Conservation (phyloP, 2,113 vertebrate species). For the Leucopternis melanops region DNA sequence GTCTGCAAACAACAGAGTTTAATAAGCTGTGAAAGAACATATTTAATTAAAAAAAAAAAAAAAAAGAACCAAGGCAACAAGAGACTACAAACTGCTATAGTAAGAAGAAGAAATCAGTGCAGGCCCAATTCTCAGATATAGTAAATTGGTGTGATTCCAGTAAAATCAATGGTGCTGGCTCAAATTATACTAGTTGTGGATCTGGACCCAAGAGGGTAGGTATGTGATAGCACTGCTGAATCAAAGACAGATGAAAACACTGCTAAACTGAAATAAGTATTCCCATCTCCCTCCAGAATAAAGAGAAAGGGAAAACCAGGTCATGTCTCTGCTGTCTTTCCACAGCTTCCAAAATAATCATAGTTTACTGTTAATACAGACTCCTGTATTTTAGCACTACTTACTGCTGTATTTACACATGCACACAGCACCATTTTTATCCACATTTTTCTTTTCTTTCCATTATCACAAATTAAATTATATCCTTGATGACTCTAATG, state of each 20-base stretch:
- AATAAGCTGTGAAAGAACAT: background rate
- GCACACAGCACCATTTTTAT: background rate
- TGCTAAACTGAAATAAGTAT: background rate
- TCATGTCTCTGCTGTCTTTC: background rate
- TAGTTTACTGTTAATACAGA: background rate
- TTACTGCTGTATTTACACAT: background rate
- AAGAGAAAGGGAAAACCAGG: background rate
- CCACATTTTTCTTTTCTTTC: background rate
- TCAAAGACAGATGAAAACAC: background rate
- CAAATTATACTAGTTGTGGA: background rate
- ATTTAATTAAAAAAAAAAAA: background rate
- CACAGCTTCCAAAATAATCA: background rate
- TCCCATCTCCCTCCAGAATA: background rate
- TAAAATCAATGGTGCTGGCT: background rate
- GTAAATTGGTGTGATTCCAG: background rate
- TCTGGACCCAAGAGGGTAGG: background rate
- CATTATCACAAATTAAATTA: conserved; percentile 16
- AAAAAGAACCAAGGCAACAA: background rate
- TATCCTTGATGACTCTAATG: background rate
- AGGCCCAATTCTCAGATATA: background rate
- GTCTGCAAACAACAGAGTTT: background rate
- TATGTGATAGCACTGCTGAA: background rate
- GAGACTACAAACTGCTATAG: background rate
- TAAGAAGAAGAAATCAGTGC: background rate
- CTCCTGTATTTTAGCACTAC: background rate